Evolutionary conservation across 2,113 vertebrate genomes (phyloP).

Genomic region (Larimichthys polyactis): DNA sequence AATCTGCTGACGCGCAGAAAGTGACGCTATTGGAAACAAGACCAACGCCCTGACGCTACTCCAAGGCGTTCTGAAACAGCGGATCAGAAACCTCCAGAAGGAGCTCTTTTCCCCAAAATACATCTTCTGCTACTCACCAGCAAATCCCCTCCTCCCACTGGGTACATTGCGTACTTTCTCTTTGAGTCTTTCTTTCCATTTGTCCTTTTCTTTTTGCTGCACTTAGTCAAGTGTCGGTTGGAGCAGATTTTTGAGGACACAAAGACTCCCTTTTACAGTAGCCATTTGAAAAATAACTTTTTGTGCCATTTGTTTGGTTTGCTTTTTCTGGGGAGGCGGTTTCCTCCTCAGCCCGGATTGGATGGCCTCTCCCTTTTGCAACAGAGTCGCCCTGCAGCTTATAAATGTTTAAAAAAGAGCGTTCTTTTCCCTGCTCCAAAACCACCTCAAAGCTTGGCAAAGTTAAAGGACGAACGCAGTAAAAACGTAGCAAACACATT

Average conservation of each 20-base stretch:
- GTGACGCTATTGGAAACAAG: conserved; percentile 66
- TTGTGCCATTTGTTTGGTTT: conserved; percentile 74
- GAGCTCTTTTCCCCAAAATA: conserved; percentile 57
- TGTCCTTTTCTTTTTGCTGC: conserved; percentile 58
- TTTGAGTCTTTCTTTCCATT: conserved; percentile 76
- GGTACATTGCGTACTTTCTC: conserved; percentile 60
- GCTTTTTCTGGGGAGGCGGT: conserved; percentile 50
- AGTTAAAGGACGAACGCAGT: conserved; percentile 35
- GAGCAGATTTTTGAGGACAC: conserved; percentile 63
- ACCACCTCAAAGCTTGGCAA: conserved; percentile 73
- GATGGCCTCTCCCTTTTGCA: conserved; percentile 50
- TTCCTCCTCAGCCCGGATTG: conserved; percentile 44
- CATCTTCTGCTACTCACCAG: conserved; percentile 53
- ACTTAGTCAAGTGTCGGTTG: conserved; percentile 53
- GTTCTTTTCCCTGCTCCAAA: conserved; percentile 55
- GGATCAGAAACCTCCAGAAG: conserved; percentile 57
- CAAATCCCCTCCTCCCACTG: conserved; percentile 61
- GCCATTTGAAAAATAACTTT: conserved; percentile 75
- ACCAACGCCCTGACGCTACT: conserved; percentile 75
- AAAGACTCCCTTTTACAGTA: conserved; percentile 80
- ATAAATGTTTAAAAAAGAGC: conserved; percentile 73
- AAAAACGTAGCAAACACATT: conserved; percentile 57
- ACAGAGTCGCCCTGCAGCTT: conserved; percentile 56
- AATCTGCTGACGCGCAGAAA: conserved; percentile 52
- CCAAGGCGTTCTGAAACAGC: conserved; percentile 63